A percentile compares a stretch with the other conserved stretches of the same genome.
Conservation (phyloP, 53 echinoderm and acorn worm species). For the Paelopatides confundens region DNA sequence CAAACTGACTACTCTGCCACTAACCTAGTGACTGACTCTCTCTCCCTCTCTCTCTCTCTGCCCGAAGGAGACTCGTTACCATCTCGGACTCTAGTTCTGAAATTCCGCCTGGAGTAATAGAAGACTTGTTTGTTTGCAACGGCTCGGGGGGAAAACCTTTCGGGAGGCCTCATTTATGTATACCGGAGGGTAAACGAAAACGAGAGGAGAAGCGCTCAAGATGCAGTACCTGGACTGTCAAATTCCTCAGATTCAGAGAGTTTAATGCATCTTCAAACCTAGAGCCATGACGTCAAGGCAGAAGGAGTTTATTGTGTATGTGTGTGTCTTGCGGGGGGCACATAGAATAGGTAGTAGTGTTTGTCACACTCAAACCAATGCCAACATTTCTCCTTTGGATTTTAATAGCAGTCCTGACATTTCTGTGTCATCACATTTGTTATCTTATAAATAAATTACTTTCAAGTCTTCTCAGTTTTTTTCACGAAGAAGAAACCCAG, state of each 20-base stretch:
- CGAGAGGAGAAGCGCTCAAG: neutral
- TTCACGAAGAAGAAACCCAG: too few species aligned
- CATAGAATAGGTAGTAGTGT: too few species aligned
- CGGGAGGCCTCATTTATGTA: slow-evolving; percentile 21
- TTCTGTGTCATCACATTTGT: too few species aligned
- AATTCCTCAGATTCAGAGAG: neutral
- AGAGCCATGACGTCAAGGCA: slow-evolving; percentile 24
- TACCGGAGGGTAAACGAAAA: neutral
- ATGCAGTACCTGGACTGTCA: neutral
- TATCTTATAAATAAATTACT: too few species aligned
- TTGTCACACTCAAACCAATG: neutral
- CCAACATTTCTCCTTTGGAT: neutral
- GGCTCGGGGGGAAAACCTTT: neutral
- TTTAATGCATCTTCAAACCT: neutral
- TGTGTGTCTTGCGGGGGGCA: too few species aligned
- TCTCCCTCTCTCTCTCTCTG: too few species aligned
- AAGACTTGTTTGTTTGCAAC: too few species aligned
- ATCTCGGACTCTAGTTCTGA: neutral
- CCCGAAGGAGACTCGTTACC: neutral
- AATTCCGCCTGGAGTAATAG: too few species aligned
- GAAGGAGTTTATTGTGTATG: neutral
- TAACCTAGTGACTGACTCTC: too few species aligned
- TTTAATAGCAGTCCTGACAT: too few species aligned
- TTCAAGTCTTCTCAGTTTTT: too few species aligned
- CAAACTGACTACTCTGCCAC: slow-evolving; percentile 20